These are phyloP conservation scores for Myanophis thanlyinensis DNA, from an alignment of 2,113 vertebrate species.

Conservation along the genomic window DNA sequence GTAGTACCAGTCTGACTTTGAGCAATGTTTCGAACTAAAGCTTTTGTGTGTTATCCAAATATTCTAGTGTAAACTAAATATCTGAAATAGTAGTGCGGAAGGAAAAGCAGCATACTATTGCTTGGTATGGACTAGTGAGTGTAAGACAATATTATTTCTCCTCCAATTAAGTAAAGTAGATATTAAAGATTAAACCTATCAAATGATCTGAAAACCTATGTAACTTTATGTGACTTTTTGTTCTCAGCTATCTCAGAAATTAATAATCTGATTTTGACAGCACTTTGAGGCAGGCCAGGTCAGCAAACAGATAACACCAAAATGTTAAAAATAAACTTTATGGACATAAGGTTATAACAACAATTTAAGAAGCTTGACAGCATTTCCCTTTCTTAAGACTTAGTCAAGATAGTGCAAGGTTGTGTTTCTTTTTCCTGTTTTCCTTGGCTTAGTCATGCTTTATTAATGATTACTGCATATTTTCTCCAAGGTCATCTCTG, in stretches of 20 bases:
- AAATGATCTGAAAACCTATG: background rate
- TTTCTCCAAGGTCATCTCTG: background rate
- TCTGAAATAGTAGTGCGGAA: background rate
- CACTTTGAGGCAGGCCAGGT: background rate
- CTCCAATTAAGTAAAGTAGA: background rate
- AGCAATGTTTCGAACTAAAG: background rate
- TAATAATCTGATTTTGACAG: background rate
- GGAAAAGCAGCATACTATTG: background rate
- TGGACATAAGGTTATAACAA: background rate
- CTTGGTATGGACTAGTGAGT: background rate
- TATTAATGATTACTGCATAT: background rate
- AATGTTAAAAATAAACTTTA: background rate
- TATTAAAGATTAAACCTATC: background rate
- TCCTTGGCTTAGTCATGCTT: background rate
- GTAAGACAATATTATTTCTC: background rate
- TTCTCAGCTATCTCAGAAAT: background rate
- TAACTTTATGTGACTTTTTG: background rate
- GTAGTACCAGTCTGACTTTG: background rate
- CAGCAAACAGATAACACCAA: background rate
- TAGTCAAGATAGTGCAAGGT: background rate
- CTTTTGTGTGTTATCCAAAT: background rate
- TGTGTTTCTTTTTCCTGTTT: background rate
- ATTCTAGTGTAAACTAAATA: background rate
- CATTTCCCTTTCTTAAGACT: background rate
- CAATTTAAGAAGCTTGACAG: background rate